Evolutionary conservation across 2,888 invertebrate genomes (phyloP).

Genomic region (Drosophila mayaguana): DNA sequence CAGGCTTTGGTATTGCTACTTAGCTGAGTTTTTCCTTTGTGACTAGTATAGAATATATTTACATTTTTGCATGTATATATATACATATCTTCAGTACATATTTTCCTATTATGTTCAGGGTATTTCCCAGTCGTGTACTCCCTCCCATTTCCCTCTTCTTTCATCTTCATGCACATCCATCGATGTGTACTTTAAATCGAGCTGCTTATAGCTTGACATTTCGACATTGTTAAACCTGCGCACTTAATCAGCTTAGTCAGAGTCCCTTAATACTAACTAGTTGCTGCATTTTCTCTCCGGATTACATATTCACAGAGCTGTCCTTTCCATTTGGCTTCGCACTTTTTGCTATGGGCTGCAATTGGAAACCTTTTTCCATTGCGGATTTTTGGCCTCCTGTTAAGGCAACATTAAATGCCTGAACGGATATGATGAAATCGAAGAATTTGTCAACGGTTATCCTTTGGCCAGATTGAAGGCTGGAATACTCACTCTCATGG

Average conservation of each 20-base stretch:
- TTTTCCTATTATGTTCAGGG: background rate
- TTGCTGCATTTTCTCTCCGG: constrained; percentile 8
- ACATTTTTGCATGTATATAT: too few relatives aligned
- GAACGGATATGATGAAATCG: constrained; percentile 5
- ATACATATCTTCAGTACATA: background rate
- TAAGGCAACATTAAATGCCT: constrained; percentile 13
- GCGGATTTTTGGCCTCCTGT: background rate
- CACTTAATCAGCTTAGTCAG: constrained; percentile 34
- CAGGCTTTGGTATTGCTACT: constrained; percentile 48
- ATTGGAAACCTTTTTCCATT: constrained; percentile 4
- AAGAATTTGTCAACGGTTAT: constrained; percentile 23
- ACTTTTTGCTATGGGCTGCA: background rate
- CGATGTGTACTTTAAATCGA: background rate
- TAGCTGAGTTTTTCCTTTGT: constrained; percentile 10
- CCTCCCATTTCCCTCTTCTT: too few relatives aligned
- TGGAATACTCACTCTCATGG: constrained; percentile 32
- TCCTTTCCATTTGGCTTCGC: background rate
- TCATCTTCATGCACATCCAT: too few relatives aligned
- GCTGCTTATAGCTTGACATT: background rate
- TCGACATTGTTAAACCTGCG: constrained; percentile 10
- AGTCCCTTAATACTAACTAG: constrained; percentile 6
- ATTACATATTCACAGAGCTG: constrained; percentile 2
- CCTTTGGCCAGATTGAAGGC: constrained; percentile 4
- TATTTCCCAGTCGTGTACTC: background rate
- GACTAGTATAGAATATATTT: background rate